phyloP scores from a whole-genome alignment of 2,113 vertebrate genomes.

The Clarias macrocephalus region DNA sequence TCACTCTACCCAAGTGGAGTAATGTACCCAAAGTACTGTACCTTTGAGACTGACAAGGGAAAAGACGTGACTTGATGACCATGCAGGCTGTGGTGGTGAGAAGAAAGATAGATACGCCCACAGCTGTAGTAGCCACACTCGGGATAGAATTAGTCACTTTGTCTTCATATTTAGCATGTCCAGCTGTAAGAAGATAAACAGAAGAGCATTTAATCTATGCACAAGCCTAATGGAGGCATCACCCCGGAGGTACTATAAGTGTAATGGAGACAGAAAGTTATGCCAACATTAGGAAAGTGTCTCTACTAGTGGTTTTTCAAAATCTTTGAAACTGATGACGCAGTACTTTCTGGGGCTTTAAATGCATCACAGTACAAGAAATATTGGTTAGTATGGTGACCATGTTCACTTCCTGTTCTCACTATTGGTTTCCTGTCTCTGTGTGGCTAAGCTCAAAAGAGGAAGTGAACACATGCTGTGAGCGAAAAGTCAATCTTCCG shows the following conservation, averaged over 20 bases:
- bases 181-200: slow-evolving; percentile 44
- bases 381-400: slow-evolving; percentile 59
- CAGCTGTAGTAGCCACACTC: slow-evolving; percentile 70
- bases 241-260: neutral
- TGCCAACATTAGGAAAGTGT: slow-evolving; percentile 6
- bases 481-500: slow-evolving; percentile 10
- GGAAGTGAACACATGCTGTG: slow-evolving; percentile 57
- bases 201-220: neutral
- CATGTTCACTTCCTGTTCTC: slow-evolving; percentile 66
- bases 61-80: slow-evolving; percentile 73
- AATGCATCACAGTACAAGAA: slow-evolving; percentile 55
- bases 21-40: slow-evolving; percentile 39
- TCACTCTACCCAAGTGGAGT: neutral
- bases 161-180: slow-evolving; percentile 50
- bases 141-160: slow-evolving; percentile 56
- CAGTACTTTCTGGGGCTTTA: slow-evolving; percentile 49
- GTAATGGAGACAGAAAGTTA: slow-evolving; percentile 18
- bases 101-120: slow-evolving; percentile 75
- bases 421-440: slow-evolving; percentile 61
- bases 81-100: slow-evolving; percentile 74
- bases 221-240: neutral
- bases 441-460: slow-evolving; percentile 41
- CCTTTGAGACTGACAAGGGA: slow-evolving; percentile 66
- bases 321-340: slow-evolving; percentile 34
- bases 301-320: neutral